Evolutionary conservation across 2,888 invertebrate species (phyloP).

Genomic region (Microctonus brassicae): DNA sequence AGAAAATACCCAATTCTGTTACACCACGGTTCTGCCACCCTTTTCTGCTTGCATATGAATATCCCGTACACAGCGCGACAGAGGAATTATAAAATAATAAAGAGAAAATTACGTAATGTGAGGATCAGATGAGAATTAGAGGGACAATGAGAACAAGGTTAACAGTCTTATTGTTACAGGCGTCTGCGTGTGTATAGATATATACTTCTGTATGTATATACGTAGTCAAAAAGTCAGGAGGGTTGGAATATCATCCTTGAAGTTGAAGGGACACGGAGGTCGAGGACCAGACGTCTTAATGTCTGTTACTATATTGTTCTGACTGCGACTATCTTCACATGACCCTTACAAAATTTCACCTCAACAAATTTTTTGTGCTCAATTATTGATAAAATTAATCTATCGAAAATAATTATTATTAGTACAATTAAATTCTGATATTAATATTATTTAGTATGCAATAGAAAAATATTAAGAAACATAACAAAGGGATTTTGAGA

Average conservation of each 20-base stretch:
- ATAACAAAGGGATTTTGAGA: slow-evolving; percentile 49
- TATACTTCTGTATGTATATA: too few species aligned
- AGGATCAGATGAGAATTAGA: slow-evolving; percentile 64
- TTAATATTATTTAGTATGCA: too few species aligned
- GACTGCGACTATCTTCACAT: slow-evolving; percentile 14
- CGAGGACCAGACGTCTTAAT: slow-evolving; percentile 68
- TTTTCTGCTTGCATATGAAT: not conserved
- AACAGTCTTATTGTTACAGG: slow-evolving; percentile 47
- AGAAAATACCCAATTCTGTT: not conserved
- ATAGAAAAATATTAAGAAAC: slow-evolving; percentile 37
- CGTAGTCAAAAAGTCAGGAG: slow-evolving; percentile 29
- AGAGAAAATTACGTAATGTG: slow-evolving; percentile 66
- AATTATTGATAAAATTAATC: not conserved
- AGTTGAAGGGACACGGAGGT: slow-evolving; percentile 54
- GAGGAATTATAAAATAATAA: slow-evolving; percentile 66
- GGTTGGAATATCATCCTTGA: slow-evolving; percentile 30
- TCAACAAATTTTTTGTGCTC: slow-evolving; percentile 2
- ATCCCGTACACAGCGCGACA: slow-evolving; percentile 42
- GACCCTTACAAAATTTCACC: slow-evolving; percentile 9
- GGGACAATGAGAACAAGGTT: slow-evolving; percentile 57
- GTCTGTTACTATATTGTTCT: slow-evolving; percentile 52
- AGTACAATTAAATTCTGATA: too few species aligned
- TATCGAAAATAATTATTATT: not conserved
- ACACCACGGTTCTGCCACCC: too few species aligned
- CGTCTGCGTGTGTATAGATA: slow-evolving; percentile 36